Percentiles rank a stretch among this genome's conserved stretches.
phyloP scores from a whole-genome alignment of 2,797 vertebrate genomes.

The Apodemus agrarius region DNA sequence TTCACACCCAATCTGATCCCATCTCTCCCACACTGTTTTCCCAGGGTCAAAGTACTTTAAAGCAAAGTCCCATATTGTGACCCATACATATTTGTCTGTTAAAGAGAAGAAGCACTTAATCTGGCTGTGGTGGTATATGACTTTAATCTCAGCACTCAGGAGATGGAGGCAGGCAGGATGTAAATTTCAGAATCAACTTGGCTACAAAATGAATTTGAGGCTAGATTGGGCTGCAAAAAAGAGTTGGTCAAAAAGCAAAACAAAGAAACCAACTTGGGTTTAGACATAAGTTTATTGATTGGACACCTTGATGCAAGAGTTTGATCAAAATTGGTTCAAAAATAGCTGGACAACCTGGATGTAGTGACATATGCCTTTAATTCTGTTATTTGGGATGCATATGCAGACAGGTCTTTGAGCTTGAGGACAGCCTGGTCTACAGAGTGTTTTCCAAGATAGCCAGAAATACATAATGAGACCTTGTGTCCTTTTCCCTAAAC shows the following conservation, averaged over 20 bases:
- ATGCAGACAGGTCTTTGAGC: not conserved
- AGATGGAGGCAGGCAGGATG: not conserved
- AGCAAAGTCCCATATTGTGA: not conserved
- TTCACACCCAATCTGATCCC: not conserved
- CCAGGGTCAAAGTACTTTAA: not conserved
- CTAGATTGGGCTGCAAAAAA: not conserved
- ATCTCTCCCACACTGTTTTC: not conserved
- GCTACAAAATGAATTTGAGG: not conserved
- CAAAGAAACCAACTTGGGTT: not conserved
- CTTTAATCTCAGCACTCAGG: not conserved
- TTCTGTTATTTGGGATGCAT: not conserved
- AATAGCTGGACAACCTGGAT: not conserved
- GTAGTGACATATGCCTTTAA: not conserved
- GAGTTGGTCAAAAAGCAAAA: not conserved
- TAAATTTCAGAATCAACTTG: not conserved
- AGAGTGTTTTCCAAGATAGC: not conserved
- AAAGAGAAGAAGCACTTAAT: not conserved
- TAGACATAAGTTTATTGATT: not conserved
- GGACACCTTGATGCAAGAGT: not conserved
- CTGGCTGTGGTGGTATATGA: not conserved
- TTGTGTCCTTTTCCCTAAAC: not conserved
- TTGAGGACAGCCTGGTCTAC: not conserved
- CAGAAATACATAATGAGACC: not conserved
- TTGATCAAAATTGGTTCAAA: not conserved
- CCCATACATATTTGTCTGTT: not conserved